Conservation (phyloP, 2,797 vertebrate species). For the Florisuga fusca region DNA sequence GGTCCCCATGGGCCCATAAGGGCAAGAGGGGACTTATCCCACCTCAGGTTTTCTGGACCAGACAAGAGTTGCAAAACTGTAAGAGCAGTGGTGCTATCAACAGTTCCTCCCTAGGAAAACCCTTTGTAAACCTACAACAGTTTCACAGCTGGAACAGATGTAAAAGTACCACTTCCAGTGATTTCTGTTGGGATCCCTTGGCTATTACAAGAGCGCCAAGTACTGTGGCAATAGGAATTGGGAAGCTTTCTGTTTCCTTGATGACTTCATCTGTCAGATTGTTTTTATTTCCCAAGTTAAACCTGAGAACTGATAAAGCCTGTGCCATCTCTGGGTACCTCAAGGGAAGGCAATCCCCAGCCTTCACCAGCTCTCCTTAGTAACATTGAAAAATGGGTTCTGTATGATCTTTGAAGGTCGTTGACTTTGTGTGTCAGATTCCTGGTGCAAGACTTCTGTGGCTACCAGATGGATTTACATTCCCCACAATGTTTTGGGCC, state of each 20-base stretch:
- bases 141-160: not conserved
- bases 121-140: accelerated
- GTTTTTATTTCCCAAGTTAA: not conserved
- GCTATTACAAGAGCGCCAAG: not conserved
- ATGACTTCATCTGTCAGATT: not conserved
- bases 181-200: not conserved
- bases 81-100: not conserved
- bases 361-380: not conserved
- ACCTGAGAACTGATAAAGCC: not conserved
- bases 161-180: not conserved
- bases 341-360: not conserved
- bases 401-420: accelerated
- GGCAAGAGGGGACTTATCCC: not conserved
- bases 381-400: not conserved
- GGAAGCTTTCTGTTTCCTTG: not conserved
- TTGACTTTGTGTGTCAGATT: not conserved
- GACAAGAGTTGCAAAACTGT: not conserved
- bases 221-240: not conserved
- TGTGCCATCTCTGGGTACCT: not conserved
- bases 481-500: too few species aligned
- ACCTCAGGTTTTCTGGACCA: not conserved
- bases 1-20: accelerated
- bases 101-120: not conserved
- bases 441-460: accelerated
- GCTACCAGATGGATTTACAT: too few species aligned